Percentiles rank a stretch among this genome's conserved stretches.
Conservation (phyloP, 2,113 vertebrate genomes). For the Crotalus horridus region DNA sequence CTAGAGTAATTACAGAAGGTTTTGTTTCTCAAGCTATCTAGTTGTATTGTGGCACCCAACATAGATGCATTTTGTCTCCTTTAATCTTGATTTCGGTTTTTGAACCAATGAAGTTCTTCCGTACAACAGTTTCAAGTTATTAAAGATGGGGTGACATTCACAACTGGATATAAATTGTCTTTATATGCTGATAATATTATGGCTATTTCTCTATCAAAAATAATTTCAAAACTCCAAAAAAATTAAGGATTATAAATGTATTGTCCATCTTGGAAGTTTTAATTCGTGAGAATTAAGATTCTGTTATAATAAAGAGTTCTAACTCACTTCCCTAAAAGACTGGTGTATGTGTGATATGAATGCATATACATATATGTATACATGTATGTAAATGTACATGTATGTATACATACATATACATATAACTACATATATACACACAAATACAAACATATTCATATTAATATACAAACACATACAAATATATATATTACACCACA, state of each 20-base stretch:
- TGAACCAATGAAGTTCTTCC: background rate
- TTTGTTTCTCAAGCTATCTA: background rate
- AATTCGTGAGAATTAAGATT: background rate
- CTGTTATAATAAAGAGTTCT: background rate
- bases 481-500: no score
- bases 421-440: background rate
- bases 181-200: background rate
- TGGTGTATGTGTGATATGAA: background rate
- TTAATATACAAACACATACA: background rate
- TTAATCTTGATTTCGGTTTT: background rate
- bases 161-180: background rate
- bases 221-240: background rate
- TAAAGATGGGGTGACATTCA: background rate
- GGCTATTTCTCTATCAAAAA: background rate
- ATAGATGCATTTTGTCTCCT: background rate
- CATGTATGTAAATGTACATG: no score
- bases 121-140: background rate
- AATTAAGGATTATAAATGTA: background rate
- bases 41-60: background rate
- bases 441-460: background rate
- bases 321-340: background rate
- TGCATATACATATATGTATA: background rate
- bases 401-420: background rate
- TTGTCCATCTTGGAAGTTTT: background rate
- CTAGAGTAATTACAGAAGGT: background rate